These are phyloP conservation scores for Mimachlamys varia DNA, from an alignment of 2,888 invertebrate genomes.

Conservation along the genomic window DNA sequence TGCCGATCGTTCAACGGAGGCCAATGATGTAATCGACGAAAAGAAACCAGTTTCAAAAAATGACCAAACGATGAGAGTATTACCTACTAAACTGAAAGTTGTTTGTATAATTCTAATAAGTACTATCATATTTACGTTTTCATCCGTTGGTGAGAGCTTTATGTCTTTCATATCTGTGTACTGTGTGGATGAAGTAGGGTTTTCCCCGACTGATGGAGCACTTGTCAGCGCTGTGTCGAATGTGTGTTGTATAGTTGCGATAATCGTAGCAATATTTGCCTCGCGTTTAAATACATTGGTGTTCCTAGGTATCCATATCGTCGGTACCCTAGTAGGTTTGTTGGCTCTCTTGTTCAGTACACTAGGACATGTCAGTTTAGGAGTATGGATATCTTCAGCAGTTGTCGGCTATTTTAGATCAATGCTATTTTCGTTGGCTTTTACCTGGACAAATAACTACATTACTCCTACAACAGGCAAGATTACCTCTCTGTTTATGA, in stretches of 20 bases:
- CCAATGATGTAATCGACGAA: background rate
- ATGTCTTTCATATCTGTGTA: background rate
- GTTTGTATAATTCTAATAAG: background rate
- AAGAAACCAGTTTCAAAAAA: no score
- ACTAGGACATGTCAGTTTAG: background rate
- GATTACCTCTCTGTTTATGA: background rate
- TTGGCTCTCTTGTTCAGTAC: background rate
- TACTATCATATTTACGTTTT: background rate
- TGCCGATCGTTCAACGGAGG: background rate
- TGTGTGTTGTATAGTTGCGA: background rate
- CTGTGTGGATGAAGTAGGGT: background rate
- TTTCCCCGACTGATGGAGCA: background rate
- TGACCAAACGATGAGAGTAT: no score
- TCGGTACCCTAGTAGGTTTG: background rate
- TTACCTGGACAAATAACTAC: constrained; percentile 4
- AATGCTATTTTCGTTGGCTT: background rate
- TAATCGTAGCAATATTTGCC: background rate
- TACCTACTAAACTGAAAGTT: constrained; percentile 12
- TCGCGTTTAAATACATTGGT: background rate
- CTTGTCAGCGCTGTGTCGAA: background rate
- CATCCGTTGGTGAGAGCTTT: background rate
- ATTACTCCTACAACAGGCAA: background rate
- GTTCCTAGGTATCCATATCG: background rate
- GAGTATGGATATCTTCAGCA: background rate
- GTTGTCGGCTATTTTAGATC: background rate